Evolutionary conservation across 2,113 vertebrate species (phyloP).

Genomic region (Toxostoma redivivum): DNA sequence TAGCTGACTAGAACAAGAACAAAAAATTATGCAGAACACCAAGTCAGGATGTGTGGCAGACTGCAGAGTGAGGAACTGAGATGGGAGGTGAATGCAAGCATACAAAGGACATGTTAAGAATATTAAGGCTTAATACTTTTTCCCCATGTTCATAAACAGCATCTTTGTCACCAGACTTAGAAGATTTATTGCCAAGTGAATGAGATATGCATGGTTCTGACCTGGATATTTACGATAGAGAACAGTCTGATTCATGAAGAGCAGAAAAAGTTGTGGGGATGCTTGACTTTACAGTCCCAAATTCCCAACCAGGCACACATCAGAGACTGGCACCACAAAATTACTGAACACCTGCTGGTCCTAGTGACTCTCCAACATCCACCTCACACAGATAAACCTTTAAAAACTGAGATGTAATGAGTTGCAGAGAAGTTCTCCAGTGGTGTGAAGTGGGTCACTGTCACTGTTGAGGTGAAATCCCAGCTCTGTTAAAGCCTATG

Average conservation of each 20-base stretch:
- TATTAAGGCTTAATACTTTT: neutral
- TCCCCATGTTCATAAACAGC: neutral
- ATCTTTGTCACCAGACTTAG: neutral
- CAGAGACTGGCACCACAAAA: neutral
- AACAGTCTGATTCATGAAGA: neutral
- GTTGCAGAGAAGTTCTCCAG: neutral
- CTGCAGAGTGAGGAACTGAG: neutral
- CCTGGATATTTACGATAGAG: neutral
- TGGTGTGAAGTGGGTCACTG: neutral
- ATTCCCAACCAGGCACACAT: neutral
- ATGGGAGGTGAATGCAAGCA: neutral
- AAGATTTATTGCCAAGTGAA: neutral
- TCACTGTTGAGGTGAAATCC: neutral
- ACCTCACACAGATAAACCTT: neutral
- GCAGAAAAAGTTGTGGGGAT: neutral
- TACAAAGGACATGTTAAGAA: neutral
- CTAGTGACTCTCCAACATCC: neutral
- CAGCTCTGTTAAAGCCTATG: neutral
- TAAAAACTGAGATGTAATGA: neutral
- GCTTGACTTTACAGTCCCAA: neutral
- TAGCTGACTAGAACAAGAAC: neutral
- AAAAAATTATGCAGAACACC: neutral
- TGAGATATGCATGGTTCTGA: neutral
- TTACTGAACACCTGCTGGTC: neutral
- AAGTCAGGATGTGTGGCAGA: neutral